Base-by-base conservation (phyloP, 2,113 vertebrate species). In the Colius striatus region DNA sequence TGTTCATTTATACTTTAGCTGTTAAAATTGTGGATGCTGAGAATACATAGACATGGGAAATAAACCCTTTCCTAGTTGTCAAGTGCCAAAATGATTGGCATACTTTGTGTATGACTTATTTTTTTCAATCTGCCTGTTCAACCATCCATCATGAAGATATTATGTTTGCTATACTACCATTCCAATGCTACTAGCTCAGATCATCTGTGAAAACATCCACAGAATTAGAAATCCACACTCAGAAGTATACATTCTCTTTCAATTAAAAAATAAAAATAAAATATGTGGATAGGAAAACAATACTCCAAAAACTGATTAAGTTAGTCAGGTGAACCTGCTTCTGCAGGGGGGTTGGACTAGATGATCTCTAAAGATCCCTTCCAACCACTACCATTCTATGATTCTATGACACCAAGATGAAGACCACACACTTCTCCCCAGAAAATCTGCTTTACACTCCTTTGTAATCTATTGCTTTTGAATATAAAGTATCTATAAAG, bases 351-450 rank as follows among this genome's bases (percentile, higher is more conserved):
- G n/a, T n/a, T n/a, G n/a, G n/a, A n/a, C n/a, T n/a, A n/a, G n/a
- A n/a, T n/a, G n/a, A n/a, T n/a, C n/a, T n/a, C n/a, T n/a, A n/a
- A n/a, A n/a, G n/a, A n/a, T n/a, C n/a, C n/a, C n/a, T n/a, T n/a
- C n/a, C n/a, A n/a, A n/a, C n/a, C n/a, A n/a, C n/a, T n/a, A n/a
- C n/a, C n/a, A n/a, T n/a, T n/a, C n/a, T n/a, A n/a, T n/a, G n/a
- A n/a, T n/a, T n/a, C n/a, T n/a, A n/a, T n/a, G n/a, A 23, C 8
- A 84, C 27, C 15, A 62, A 13, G 30, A 55, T 1, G 2, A 84
- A 51, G 12, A 57, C 23, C 4, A 81, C 11, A 29, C 5, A 34
- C 0, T 11, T 25, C 21, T 0, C 4, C 36, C 3, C 3, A 0
- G 16, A 75, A 84, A 75, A 55, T 38, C 22, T 82, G 27, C 14